Evolutionary conservation across 2,888 invertebrate genomes (phyloP), one percentile per base, ranked within the genome.

Genomic region (Aspidapion aeneum): DNA sequence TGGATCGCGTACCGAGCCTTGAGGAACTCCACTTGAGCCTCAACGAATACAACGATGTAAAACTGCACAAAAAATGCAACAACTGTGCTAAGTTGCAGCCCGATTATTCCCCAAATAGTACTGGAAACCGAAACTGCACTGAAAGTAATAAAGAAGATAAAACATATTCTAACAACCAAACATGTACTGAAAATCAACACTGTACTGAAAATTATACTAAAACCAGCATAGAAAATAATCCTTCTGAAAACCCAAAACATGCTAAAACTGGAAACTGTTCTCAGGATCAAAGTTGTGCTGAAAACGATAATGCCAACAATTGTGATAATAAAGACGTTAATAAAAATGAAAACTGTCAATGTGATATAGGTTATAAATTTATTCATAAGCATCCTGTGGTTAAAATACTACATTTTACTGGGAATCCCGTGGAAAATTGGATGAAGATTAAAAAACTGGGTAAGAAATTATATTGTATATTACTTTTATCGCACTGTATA

Each of bases 11-110:
- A 67, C 91, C 90, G 63, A 88, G 88, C 76, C 83, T 97, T 54
- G 91, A 94, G 82, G 97, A 97, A 81, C 83, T 98, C 68, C 96
- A 97, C 81, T 82, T 97, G 73, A 96, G 96, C 75, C 84, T 96
- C 66, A 98, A 97, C 80, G 90, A 93, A 77, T 95, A 93, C 79
- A 86, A 86, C 21, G 86, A 87, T 69, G 90, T 94, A 50, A 86
- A 90, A 63, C 82, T 94, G 55, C 86, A 86, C 67, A 21, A 19
- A 7, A 79, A 80, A 19, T 71, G 78, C 50, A 72, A 74, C 64
- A 75, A 75, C 61, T 70, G 72, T 35, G n/a, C n/a, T n/a, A n/a
- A n/a, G n/a, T n/a, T n/a, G n/a, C n/a, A n/a, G n/a, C n/a, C n/a
- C 65, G 60, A 55, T 18, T 70, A 67, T 57, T 18, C 22, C 80